Evolutionary conservation across 2,113 vertebrate species (phyloP).

Genomic region (Serilophus lunatus): DNA sequence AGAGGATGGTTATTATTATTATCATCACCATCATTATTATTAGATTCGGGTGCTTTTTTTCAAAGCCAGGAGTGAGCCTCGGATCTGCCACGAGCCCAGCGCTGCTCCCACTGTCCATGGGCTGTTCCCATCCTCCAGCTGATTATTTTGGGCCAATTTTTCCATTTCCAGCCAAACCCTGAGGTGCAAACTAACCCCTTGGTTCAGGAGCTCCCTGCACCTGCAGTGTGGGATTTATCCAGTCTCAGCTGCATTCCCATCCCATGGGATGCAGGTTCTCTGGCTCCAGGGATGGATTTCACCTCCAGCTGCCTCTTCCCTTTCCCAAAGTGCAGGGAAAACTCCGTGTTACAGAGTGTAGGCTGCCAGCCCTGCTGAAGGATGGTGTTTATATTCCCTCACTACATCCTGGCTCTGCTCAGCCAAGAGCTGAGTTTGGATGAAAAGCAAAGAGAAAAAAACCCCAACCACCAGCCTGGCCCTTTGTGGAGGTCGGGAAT

Average conservation of each 20-base stretch:
- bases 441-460: background rate
- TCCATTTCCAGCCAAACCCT: background rate
- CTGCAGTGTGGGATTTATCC: rapidly evolving
- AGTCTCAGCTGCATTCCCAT: rapidly evolving
- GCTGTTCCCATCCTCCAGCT: background rate
- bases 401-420: background rate
- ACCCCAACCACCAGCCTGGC: background rate
- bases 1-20: background rate
- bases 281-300: rapidly evolving
- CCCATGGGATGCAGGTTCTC: rapidly evolving
- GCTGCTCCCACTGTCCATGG: rapidly evolving
- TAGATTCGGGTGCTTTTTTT: background rate
- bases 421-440: background rate
- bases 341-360: background rate
- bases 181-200: background rate
- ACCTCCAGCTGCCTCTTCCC: rapidly evolving
- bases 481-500: background rate
- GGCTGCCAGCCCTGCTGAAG: background rate
- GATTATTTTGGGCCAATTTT: background rate
- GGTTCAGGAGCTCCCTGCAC: rapidly evolving
- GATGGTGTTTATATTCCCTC: slow-evolving; percentile 28
- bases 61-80: background rate
- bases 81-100: rapidly evolving
- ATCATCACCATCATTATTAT: background rate
- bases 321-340: background rate